A percentile compares a stretch with the other conserved stretches of the same genome.
These are phyloP conservation scores for Xenotilapia flavipinnis DNA, from an alignment of 2,113 vertebrate genomes.

Conservation along the genomic window DNA sequence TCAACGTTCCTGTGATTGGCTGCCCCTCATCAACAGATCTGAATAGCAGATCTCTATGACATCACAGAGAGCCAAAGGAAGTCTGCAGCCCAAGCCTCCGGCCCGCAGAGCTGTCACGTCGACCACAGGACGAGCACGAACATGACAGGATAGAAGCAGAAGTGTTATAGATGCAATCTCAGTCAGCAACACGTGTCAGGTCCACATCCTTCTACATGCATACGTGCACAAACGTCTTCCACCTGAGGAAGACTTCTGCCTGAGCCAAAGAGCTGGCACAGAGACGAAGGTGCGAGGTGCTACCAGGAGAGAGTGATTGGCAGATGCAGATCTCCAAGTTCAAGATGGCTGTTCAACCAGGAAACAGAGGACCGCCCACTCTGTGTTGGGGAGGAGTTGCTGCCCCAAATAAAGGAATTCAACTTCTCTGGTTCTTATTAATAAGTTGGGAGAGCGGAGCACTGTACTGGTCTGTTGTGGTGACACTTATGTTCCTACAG, in stretches of 20 bases:
- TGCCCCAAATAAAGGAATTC: not conserved
- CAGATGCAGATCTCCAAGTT: not conserved
- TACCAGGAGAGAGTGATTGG: not conserved
- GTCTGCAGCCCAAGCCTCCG: not conserved
- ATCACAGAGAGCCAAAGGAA: not conserved
- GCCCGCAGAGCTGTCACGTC: not conserved
- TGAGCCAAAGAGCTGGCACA: not conserved
- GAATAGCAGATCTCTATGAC: not conserved
- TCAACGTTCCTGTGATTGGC: not conserved
- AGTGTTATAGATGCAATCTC: not conserved
- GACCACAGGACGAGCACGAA: not conserved
- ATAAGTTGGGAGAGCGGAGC: not conserved
- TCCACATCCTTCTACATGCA: not conserved
- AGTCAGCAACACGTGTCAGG: not conserved
- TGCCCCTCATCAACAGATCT: not conserved
- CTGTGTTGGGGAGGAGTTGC: not conserved
- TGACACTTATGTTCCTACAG: not conserved
- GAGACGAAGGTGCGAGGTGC: not conserved
- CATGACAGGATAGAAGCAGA: rapidly evolving
- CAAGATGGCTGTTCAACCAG: not conserved
- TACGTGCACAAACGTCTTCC: rapidly evolving
- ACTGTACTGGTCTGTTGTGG: not conserved
- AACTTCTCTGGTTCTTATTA: not conserved
- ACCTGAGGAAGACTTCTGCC: not conserved
- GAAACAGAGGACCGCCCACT: not conserved